A percentile compares a stretch with the other conserved stretches of the same genome.
These are phyloP conservation scores for Mastomys natalensis DNA, from an alignment of 2,113 vertebrate species.

Conservation along the genomic window DNA sequence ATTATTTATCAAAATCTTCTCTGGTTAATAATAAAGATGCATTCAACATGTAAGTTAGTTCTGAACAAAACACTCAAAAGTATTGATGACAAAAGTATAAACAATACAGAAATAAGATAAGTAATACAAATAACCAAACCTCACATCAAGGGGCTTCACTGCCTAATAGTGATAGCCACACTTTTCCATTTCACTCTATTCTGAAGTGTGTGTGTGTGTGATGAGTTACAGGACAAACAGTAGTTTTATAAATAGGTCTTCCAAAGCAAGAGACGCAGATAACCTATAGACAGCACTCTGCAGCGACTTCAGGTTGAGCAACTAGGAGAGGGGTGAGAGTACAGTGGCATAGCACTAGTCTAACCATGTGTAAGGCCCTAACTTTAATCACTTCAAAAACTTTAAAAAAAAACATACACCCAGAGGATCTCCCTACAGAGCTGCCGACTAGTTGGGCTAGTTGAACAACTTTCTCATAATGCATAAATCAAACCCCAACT, in stretches of 20 bases:
- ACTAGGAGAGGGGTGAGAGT: neutral
- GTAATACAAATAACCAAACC: conserved; percentile 37
- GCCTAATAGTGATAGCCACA: neutral
- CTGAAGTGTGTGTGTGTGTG: neutral
- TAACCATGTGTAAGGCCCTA: neutral
- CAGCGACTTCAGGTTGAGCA: neutral
- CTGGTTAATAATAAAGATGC: conserved; percentile 38
- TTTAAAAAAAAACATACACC: neutral
- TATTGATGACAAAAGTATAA: conserved; percentile 21
- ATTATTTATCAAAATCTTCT: conserved; percentile 24
- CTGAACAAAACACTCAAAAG: conserved; percentile 34
- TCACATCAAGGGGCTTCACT: conserved; percentile 35
- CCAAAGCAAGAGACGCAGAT: neutral
- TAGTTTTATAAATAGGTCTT: conserved; percentile 2
- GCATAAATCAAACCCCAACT: conserved; percentile 45
- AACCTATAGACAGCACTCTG: neutral
- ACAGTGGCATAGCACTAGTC: neutral
- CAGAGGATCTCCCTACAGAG: conserved; percentile 22
- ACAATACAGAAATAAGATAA: neutral
- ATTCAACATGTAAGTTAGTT: conserved; percentile 21
- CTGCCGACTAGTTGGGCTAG: conserved; percentile 22
- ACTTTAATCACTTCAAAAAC: neutral
- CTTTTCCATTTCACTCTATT: neutral
- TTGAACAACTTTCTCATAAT: conserved; percentile 49
- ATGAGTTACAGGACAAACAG: neutral